A percentile compares a stretch with the other conserved stretches of the same genome.
These are phyloP conservation scores for Chloroceryle amazona DNA, from an alignment of 2,797 vertebrate genomes.

Conservation along the genomic window DNA sequence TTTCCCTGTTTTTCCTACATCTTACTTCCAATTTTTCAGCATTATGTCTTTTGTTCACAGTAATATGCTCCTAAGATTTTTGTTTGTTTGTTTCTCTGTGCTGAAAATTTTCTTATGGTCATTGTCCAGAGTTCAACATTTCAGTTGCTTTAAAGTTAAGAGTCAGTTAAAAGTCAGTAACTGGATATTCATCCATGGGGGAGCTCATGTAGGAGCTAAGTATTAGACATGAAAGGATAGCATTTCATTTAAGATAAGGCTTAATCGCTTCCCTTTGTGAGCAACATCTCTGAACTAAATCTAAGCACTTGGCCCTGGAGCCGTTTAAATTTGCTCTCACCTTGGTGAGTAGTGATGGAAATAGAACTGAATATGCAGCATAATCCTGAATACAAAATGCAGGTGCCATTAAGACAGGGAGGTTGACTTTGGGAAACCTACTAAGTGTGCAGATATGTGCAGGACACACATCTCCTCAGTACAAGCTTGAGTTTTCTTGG, in stretches of 20 bases:
- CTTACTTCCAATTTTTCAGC: neutral
- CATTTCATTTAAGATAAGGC: conserved; percentile 33
- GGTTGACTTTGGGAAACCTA: neutral
- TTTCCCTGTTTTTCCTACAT: neutral
- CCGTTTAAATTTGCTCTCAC: neutral
- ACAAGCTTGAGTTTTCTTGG: neutral
- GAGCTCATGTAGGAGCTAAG: neutral
- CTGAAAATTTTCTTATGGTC: neutral
- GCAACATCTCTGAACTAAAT: conserved; percentile 14
- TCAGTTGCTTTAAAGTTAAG: neutral
- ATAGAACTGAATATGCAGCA: neutral
- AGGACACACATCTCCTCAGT: neutral
- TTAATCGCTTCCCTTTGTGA: conserved; percentile 33
- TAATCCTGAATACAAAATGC: neutral
- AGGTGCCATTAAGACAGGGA: neutral
- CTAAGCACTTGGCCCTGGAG: neutral
- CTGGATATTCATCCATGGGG: neutral
- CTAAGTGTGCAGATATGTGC: neutral
- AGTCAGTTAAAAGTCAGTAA: neutral
- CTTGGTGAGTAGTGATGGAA: neutral
- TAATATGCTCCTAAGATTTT: neutral
- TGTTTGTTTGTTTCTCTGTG: neutral
- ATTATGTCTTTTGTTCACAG: neutral
- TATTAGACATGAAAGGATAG: conserved; percentile 38
- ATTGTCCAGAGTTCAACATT: neutral